Conservation (phyloP, 2,888 invertebrate species). For the Drosophila prostipennis region DNA sequence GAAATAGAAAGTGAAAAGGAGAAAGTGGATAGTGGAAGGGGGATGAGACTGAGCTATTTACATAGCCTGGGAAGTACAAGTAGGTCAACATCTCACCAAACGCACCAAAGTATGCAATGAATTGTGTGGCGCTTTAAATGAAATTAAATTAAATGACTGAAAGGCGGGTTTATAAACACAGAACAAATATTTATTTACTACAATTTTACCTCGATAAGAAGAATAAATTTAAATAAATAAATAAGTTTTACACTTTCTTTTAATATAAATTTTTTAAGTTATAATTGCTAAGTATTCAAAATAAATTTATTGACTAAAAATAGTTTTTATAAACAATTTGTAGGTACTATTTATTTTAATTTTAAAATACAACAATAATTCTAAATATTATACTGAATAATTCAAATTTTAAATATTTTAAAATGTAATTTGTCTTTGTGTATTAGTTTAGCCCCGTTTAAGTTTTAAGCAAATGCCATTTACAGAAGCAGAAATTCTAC, state of each 20-base stretch:
- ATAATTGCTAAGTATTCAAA: too few species aligned
- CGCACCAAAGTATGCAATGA: conserved; percentile 70
- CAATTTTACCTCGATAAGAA: background rate
- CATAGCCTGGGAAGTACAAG: conserved; percentile 55
- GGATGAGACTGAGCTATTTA: conserved; percentile 38
- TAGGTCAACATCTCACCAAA: conserved; percentile 59
- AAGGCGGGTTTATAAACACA: conserved; percentile 1
- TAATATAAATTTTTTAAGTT: too few species aligned
- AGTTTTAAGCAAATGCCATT: too few species aligned
- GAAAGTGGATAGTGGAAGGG: background rate
- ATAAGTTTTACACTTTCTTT: too few species aligned
- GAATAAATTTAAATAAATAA: background rate
- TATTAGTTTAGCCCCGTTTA: background rate
- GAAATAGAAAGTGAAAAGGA: conserved; percentile 1
- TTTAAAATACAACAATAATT: too few species aligned
- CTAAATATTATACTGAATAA: too few species aligned
- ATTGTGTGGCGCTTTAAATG: conserved; percentile 62
- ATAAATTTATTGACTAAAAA: too few species aligned
- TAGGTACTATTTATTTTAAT: too few species aligned
- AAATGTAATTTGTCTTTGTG: background rate
- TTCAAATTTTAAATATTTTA: background rate
- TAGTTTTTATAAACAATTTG: too few species aligned
- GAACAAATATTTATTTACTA: background rate
- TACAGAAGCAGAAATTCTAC: too few species aligned
- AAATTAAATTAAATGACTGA: conserved; percentile 63